Base-by-base conservation (phyloP, 2,113 vertebrate genomes). In the Cariama cristata region DNA sequence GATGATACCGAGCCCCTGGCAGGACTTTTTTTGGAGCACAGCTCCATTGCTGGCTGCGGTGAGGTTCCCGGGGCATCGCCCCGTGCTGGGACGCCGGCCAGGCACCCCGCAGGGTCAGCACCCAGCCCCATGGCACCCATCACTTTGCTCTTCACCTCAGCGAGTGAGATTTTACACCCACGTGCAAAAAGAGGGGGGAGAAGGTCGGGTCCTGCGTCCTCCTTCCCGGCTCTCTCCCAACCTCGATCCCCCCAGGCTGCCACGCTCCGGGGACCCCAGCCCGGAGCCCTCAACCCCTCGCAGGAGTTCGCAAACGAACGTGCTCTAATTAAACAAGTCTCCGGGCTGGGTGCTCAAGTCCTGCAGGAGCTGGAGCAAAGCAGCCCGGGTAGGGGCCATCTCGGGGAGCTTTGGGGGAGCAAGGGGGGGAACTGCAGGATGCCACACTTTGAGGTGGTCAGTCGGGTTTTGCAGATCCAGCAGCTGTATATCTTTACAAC, bases 211-310 rank as follows among this genome's bases (percentile, higher is more conserved):
- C 49, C 56, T 66, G 47, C 59, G 20, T 79, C 49, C 35, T 83
- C 44, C 24, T 68, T 68, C 27, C 24, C 49, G 3, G 19, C 5
- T 64, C 18, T 9, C 6, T 73, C 32, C 16, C 56, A 67, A 35
- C 35, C 40, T 27, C 1, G 0, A 15, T 33, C 28, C 52, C 47
- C 35, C 58, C 14, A 0, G 19, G 38, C 12, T 42, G 26, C 28
- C 14, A 1, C 0, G 0, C 14, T 71, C 42, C 0, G 0, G 32
- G 38, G 3, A 35, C 8, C 32, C n/a, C 45, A 73, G 33, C 30
- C 44, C 52, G 11, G 67, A 83, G 21, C 35, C 21, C 49, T 63
- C 32, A 23, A 1, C 2, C 7, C 11, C 3, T 42, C 67, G 15
- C 35, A 44, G 44, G 56, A 44, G 38, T 50, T 13, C 44, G 15